A percentile compares a stretch with the other conserved stretches of the same genome.
Evolutionary conservation across 2,888 invertebrate species (phyloP).

Genomic region (Hemicrepidius hirtus): DNA sequence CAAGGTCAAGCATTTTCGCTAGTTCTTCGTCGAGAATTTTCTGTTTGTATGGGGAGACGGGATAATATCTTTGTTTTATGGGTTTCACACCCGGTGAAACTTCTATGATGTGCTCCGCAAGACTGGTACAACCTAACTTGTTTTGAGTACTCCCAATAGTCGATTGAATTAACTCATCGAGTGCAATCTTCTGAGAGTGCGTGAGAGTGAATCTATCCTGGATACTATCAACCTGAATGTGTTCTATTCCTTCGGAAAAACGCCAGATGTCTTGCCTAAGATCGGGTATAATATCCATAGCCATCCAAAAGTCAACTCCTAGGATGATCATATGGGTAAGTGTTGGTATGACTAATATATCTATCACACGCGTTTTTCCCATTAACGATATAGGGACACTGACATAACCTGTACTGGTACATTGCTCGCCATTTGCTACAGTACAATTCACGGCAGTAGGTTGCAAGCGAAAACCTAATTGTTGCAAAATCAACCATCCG

Average conservation of each 20-base stretch:
- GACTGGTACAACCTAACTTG: too few relatives aligned
- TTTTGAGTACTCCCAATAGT: too few relatives aligned
- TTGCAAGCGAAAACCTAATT: background rate
- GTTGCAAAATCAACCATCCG: background rate
- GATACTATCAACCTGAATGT: too few relatives aligned
- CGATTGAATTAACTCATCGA: too few relatives aligned
- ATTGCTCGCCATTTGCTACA: background rate
- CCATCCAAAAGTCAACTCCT: conserved; percentile 37
- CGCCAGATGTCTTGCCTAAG: too few relatives aligned
- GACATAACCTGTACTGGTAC: conserved; percentile 13
- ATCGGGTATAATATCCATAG: too few relatives aligned
- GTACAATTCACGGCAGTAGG: background rate
- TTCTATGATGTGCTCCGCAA: background rate
- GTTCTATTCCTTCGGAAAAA: too few relatives aligned
- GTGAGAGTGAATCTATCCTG: too few relatives aligned
- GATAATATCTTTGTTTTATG: conserved; percentile 48
- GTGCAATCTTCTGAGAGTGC: too few relatives aligned
- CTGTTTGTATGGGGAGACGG: conserved; percentile 47
- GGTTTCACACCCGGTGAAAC: conserved; percentile 16
- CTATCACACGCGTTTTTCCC: background rate
- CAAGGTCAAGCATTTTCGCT: conserved; percentile 54
- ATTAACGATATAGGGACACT: conserved; percentile 21
- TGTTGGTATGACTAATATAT: conserved; percentile 8
- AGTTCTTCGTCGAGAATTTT: conserved; percentile 48
- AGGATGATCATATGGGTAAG: conserved; percentile 10